Conservation (phyloP, 2,113 vertebrate species). For the Phrynocephalus versicolor region DNA sequence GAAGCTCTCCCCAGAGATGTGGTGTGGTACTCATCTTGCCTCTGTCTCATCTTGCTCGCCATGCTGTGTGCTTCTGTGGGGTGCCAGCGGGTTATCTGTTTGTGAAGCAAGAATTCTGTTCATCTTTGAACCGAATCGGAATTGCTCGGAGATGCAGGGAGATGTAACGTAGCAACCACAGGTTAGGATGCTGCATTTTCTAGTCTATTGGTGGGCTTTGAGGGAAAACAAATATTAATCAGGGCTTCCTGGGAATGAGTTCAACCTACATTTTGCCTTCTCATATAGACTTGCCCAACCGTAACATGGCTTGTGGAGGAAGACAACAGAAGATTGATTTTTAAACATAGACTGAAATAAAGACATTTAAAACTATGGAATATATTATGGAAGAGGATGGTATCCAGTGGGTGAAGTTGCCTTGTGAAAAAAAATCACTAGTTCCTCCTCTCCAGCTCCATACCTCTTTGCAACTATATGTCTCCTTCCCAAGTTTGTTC, state of each 20-base stretch:
- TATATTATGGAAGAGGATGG: no score
- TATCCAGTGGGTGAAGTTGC: no score
- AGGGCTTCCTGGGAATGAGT: constrained; percentile 16
- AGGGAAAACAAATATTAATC: constrained; percentile 46
- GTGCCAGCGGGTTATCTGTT: background rate
- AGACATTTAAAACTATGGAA: no score
- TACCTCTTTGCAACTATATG: no score
- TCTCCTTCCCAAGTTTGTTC: no score
- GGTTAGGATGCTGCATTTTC: constrained; percentile 53
- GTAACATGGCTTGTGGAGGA: background rate
- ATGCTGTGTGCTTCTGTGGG: background rate
- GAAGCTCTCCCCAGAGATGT: no score
- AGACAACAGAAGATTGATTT: no score
- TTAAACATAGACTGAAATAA: no score
- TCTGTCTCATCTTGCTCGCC: accelerated
- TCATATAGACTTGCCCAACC: background rate
- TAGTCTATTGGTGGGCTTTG: constrained; percentile 31
- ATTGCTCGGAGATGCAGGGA: constrained; percentile 44
- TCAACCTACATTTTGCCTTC: accelerated
- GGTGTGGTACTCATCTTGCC: background rate
- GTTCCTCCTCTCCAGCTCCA: no score
- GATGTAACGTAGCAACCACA: constrained; percentile 67
- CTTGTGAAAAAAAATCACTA: no score
- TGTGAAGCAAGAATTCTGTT: background rate
- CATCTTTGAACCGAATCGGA: background rate